Evolutionary conservation across 2,113 vertebrate species (phyloP), one percentile per base, ranked within the genome.

Genomic region (Sapayoa aenigma): DNA sequence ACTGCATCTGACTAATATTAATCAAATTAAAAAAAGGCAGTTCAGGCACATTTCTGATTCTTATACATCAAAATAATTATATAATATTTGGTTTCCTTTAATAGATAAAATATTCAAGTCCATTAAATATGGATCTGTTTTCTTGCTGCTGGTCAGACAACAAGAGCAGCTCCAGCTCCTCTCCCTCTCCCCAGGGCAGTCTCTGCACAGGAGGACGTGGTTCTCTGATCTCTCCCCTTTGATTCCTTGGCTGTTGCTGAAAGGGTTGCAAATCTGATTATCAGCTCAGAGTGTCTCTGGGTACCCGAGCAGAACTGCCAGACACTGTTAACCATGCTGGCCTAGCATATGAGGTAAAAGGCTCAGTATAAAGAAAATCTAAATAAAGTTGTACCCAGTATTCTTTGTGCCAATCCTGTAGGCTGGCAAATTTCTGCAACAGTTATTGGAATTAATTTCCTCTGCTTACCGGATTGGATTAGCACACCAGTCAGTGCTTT

Each of bases 131-230:
- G 42, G 78, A 79, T 62, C 21, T 67, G 12, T 47, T 77, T 84
- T 92, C 58, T 89, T 0, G 2, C 50, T 74, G 63, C 60, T 78
- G 89, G 77, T 89, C 80, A 91, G 73, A 87, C 28, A 77, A 27
- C 30, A 55, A 22, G 49, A 92, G 22, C 37, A 91, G 60, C 42
- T 84, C 42, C 55, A 84, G 46, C 28, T 90, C 41, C 72, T 14
- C 31, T 69, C 46, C 77, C 69, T 52, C 37, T 77, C 49, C 78
- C 49, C 53, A 44, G 15, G 80, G 72, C 56, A 87, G 47, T 6
- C 21, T 72, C 20, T 35, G 17, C 0, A 0, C 67, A 86, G 33
- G 1, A 74, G n/a, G 39, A 79, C 28, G 33, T 27, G 56, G 13
- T 44, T 25, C 59, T 84, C 73, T 80, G 44, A 87, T 53, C 46